Evolutionary conservation across 2,797 vertebrate species (phyloP), one percentile per base, ranked within the genome.

Genomic region (Caiman crocodilus): DNA sequence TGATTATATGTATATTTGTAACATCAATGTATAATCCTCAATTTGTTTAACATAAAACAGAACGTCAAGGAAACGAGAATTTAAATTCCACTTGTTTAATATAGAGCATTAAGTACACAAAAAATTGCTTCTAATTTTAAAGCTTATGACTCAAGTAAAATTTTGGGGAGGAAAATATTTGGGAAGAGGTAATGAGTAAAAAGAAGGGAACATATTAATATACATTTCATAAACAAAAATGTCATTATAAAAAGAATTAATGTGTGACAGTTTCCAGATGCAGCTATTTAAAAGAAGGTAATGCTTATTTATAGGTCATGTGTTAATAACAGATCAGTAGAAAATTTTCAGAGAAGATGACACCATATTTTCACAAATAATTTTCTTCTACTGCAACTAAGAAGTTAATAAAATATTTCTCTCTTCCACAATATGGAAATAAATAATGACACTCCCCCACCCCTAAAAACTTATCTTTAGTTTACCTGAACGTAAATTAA

Each of bases 1-100:
- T 97, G 96, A 96, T 96, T 97, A 95, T 94, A 96, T 95, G 90
- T 97, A 97, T 97, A 97, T 96, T 96, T 97, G 97, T 92, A 97
- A 96, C 93, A 96, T 96, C 90, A 96, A 96, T 97, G 96, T 93
- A 96, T 91, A 97, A 91, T 94, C 87, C 83, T 96, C 91, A 94
- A 95, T 96, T 97, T 97, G 93, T 95, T 97, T 97, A 97, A 96
- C 86, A 96, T 93, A 97, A 97, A 97, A 97, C 95, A 97, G 91
- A 96, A 84, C 89, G 93, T 96, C 95, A 90, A 90, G 95, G 96
- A 97, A 97, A 96, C 85, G 87, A 96, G 84, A 94, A 86, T 94
- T 96, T 97, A 94, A 91, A 92, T 96, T 96, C 94, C 87, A 86
- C 93, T 97, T 94, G 79, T 93, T 97, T 95, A 97, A 96, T 96